Evolutionary conservation across 2,797 vertebrate species (phyloP).

Genomic region (Limosa lapponica): DNA sequence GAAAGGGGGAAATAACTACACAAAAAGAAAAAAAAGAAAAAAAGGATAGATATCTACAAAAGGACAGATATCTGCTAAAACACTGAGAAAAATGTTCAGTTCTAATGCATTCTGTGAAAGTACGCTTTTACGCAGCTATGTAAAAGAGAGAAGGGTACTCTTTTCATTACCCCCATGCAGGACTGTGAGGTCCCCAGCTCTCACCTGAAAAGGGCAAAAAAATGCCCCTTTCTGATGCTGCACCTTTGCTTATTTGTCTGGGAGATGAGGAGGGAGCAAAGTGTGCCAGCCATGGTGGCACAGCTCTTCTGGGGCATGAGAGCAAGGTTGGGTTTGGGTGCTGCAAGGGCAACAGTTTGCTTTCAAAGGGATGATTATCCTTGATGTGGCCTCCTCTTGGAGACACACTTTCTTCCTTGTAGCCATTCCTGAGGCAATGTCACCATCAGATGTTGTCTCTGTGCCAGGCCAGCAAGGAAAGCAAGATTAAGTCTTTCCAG

Average conservation of each 20-base stretch:
- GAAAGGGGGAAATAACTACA: not conserved
- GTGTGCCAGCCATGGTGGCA: not conserved
- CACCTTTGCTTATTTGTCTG: not conserved
- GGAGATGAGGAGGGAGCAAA: not conserved
- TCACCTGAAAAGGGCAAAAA: not conserved
- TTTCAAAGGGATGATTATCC: not conserved
- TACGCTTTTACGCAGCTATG: fast-evolving
- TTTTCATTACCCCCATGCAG: not conserved
- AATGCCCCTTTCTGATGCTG: not conserved
- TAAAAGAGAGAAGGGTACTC: not conserved
- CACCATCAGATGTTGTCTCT: not conserved
- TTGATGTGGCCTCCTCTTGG: not conserved
- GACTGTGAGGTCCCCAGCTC: not conserved
- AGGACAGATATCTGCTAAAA: too few species aligned
- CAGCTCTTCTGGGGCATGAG: not conserved
- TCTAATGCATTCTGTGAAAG: not conserved
- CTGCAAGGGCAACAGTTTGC: not conserved
- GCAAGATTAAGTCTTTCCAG: not conserved
- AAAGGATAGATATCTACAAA: too few species aligned
- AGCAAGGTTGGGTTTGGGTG: not conserved
- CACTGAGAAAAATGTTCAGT: not conserved
- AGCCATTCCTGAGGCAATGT: not conserved
- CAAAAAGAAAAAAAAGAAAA: not conserved
- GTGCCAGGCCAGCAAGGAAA: not conserved
- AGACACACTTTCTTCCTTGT: not conserved